Base-by-base conservation (phyloP, 2,888 invertebrate species). In the Lochmaea crataegi region DNA sequence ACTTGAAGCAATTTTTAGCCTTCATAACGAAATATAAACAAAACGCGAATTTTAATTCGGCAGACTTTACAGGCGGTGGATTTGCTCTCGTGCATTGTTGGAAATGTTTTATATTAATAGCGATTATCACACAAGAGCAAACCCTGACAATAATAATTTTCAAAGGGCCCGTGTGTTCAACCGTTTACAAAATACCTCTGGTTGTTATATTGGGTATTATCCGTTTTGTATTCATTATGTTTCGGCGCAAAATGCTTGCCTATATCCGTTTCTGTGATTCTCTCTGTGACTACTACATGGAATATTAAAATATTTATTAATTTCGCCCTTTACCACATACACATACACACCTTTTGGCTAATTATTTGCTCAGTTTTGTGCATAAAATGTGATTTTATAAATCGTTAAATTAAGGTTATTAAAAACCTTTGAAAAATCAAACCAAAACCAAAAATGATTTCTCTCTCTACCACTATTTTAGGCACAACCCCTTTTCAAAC, bases 201-300 rank as follows among this genome's bases (percentile, higher is more conserved):
- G 57, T 68, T 68, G 72, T 72, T 72, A 68, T 72, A 72, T 72
- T 72, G 72, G 72, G 72, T 64, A 72, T 68, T 72, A 72, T 72
- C 72, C 72, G 61, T 72, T 72, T 67, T 48, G 72, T 68, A 72
- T 72, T 72, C 72, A 72, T 72, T 72, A 72, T 72, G 66, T 61
- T 65, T 60, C 67, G 38, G 71, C 65, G 60, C 66, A 71, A 71
- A 71, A 71, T 71, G 72, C 64, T 57, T 38, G 48, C 53, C 68
- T 38, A 38, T 71, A 71, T 63, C 61, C 66, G 58, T 71, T 71
- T 71, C 61, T 67, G 53, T 45, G 48, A 63, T 60, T 60, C 38
- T 32, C 32, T 60, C 16, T 42, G 61, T 42, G 38, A 60, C 41
- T 16, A 16, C 61, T 42, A 6, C 42, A 72, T 60, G 57, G 63